Conservation (phyloP, 2,888 invertebrate genomes). For the Drosophila fulvimacula region DNA sequence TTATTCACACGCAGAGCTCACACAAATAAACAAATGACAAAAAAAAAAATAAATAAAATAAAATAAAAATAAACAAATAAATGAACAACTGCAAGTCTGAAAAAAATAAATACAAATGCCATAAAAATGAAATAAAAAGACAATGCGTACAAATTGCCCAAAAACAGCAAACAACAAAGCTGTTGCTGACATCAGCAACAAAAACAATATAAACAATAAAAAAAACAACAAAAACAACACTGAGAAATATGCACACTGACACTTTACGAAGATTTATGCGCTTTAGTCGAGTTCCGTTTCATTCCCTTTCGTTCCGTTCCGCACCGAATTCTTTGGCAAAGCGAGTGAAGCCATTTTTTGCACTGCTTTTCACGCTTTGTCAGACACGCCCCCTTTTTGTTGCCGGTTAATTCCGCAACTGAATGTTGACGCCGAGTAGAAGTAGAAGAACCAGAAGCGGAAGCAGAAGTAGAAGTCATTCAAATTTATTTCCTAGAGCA, state of each 20-base stretch:
- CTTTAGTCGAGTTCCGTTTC: slow-evolving; percentile 69
- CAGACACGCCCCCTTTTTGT: slow-evolving; percentile 1
- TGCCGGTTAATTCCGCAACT: slow-evolving; percentile 29
- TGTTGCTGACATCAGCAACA: slow-evolving; percentile 67
- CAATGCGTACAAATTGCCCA: slow-evolving; percentile 76
- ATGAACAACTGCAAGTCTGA: no score
- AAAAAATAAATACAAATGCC: no score
- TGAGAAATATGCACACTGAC: slow-evolving; percentile 75
- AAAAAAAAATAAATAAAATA: slow-evolving; percentile 62
- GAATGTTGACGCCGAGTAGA: slow-evolving; percentile 21
- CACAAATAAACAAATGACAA: slow-evolving; percentile 64
- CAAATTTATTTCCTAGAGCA: slow-evolving; percentile 58
- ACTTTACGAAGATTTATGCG: slow-evolving; percentile 80
- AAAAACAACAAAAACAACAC: slow-evolving; percentile 48
- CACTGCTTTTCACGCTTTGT: slow-evolving; percentile 43
- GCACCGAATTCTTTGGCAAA: slow-evolving; percentile 49
- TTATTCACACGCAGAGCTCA: slow-evolving; percentile 44
- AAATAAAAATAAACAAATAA: slow-evolving; percentile 42
- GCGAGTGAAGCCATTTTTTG: slow-evolving; percentile 53
- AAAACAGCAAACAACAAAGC: slow-evolving; percentile 54
- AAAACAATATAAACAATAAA: slow-evolving; percentile 27
- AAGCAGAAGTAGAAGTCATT: slow-evolving; percentile 21
- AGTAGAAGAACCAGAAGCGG: background rate
- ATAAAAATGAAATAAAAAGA: slow-evolving; percentile 53
- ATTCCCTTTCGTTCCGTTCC: slow-evolving; percentile 26